These are phyloP conservation scores for Chloroclystis v-ata DNA, from an alignment of 2,888 invertebrate species.

Conservation along the genomic window DNA sequence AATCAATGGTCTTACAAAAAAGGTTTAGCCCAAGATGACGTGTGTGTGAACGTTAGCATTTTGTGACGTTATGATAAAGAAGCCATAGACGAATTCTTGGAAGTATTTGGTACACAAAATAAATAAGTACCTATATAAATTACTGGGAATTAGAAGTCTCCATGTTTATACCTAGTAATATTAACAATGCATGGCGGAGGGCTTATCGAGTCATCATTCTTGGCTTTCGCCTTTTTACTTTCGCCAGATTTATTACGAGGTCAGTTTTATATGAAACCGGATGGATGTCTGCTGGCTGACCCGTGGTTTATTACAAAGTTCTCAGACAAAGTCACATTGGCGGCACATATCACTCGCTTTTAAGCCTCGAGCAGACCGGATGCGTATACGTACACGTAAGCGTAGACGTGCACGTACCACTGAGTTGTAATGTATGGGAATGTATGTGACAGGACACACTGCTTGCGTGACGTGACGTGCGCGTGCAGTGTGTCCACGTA, in stretches of 20 bases:
- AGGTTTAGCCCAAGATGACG: slow-evolving; percentile 20
- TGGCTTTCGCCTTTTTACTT: slow-evolving; percentile 35
- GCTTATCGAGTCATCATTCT: slow-evolving; percentile 38
- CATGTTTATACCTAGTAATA: not conserved
- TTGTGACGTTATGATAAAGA: slow-evolving; percentile 33
- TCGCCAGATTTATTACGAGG: slow-evolving; percentile 31
- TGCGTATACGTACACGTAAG: too few species aligned
- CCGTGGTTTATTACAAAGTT: slow-evolving; percentile 11
- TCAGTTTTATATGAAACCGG: slow-evolving; percentile 27
- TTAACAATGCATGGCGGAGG: slow-evolving; percentile 25
- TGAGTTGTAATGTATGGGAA: too few species aligned
- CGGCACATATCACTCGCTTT: slow-evolving; percentile 3
- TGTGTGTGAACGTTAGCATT: too few species aligned
- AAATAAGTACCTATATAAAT: too few species aligned
- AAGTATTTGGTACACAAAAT: slow-evolving; percentile 1
- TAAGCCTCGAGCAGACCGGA: too few species aligned
- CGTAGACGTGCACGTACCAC: too few species aligned
- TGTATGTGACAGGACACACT: too few species aligned
- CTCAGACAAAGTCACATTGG: not conserved
- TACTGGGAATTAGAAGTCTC: too few species aligned
- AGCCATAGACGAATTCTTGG: slow-evolving; percentile 31
- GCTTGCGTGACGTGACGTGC: too few species aligned
- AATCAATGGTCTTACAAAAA: slow-evolving; percentile 22
- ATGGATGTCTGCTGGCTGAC: slow-evolving; percentile 5
- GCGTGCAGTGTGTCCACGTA: too few species aligned